phyloP scores from a whole-genome alignment of 2,888 invertebrate species.

The Microdon myrmicae region DNA sequence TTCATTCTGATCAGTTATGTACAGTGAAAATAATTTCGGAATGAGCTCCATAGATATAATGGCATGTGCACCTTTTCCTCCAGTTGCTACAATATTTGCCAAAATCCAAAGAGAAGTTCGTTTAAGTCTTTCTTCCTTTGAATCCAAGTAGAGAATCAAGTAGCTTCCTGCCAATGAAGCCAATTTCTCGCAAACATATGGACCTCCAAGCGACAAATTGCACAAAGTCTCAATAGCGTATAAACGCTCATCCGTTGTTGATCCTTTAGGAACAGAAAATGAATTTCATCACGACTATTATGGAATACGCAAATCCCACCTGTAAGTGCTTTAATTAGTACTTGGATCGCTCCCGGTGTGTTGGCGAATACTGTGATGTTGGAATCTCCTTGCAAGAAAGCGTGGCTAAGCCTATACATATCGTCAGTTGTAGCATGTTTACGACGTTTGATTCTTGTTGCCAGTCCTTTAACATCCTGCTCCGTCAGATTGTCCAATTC shows the following conservation, averaged over 20 bases:
- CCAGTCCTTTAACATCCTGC: conserved; percentile 61
- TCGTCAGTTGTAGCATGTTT: conserved; percentile 62
- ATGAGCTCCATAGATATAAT: conserved; percentile 62
- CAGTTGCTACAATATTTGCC: conserved; percentile 60
- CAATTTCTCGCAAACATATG: conserved; percentile 62
- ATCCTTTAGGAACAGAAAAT: conserved; percentile 53
- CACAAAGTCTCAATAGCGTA: conserved; percentile 63
- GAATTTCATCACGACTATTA: not conserved
- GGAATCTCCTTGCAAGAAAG: conserved; percentile 60
- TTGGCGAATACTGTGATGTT: conserved; percentile 61
- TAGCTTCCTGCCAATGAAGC: conserved; percentile 61
- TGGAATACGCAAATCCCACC: conserved; percentile 52
- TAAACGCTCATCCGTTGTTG: conserved; percentile 58
- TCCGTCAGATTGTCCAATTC: conserved; percentile 59
- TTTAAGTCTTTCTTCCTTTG: conserved; percentile 57
- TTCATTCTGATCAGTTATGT: conserved; percentile 39
- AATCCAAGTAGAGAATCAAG: conserved; percentile 60
- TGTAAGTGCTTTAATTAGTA: conserved; percentile 63
- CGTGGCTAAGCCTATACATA: conserved; percentile 61
- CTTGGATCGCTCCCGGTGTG: conserved; percentile 61
- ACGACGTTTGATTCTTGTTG: conserved; percentile 61
- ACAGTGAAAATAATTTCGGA: conserved; percentile 59
- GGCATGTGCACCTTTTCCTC: conserved; percentile 56
- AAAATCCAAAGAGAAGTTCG: conserved; percentile 62
- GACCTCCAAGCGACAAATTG: conserved; percentile 63